Conservation (phyloP, 1,140 invertebrate genomes). For the Pinna nobilis region DNA sequence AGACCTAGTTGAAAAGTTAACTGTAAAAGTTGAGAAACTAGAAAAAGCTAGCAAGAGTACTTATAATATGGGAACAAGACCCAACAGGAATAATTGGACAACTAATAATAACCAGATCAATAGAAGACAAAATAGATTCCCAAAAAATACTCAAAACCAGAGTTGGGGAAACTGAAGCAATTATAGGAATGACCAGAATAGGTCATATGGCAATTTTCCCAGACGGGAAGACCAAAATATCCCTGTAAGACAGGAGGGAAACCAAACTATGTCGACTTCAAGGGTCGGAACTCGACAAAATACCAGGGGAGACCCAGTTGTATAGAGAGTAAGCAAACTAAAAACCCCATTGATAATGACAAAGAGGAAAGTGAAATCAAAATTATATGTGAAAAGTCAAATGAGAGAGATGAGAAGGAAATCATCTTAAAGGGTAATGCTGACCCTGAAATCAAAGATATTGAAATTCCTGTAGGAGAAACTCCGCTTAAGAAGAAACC, state of each 20-base stretch:
- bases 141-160: neutral
- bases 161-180: neutral
- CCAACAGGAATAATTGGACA: neutral
- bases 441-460: neutral
- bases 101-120: neutral
- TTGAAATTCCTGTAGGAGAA: constrained; percentile 9
- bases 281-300: neutral
- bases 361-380: too few species aligned
- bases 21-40: neutral
- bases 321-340: too few species aligned
- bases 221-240: neutral
- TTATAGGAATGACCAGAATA: neutral
- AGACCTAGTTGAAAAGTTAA: neutral
- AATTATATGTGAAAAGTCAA: neutral
- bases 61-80: neutral
- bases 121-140: neutral
- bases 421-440: neutral
- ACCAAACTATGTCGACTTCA: neutral
- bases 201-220: neutral
- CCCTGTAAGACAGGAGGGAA: constrained; percentile 4
- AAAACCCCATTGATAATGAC: too few species aligned
- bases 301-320: neutral
- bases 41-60: neutral
- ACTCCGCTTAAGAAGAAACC: neutral
- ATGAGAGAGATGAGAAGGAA: neutral